Evolutionary conservation across 2,888 invertebrate species (phyloP), one percentile per base, ranked within the genome.

Genomic region (Frankliniella fusca): DNA sequence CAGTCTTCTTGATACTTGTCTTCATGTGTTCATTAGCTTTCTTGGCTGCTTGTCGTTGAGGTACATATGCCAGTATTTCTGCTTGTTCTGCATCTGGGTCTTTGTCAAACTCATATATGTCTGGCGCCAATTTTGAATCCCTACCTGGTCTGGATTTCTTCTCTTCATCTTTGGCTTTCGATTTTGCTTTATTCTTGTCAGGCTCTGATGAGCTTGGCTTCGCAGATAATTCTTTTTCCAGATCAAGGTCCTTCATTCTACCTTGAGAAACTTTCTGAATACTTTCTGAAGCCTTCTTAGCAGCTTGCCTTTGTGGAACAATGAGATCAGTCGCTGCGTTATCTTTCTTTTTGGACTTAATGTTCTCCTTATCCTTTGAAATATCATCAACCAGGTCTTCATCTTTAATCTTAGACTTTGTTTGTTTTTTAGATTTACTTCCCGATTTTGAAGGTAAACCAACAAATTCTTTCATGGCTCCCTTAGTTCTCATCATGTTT

Each of bases 11-110:
- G 85, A 93, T 89, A 11, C 94, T 94, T 87, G 94, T 94, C 87
- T 96, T 95, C 82, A 96, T 94, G 86, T 95, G 95, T 86, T 96
- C 96, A 1, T 96, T 95, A 0, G 96, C 96, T 87, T 96, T 96
- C 87, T 96, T 96, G 18, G 96, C 96, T 0, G 96, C 96, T 88
- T 96, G 95, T 83, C 96, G 90, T 87, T 97, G 96, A 1, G 96
- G 96, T 38, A 97, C 96, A 87, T 95, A 95, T 0, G 95, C 93
- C 79, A 95, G 91, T 80, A 93, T 90, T 86, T 93, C 92, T 85
- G 23, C 86, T 82, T 84, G 84, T 81, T 84, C 85, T 81, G 84
- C 85, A 80, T 92, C 92, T 7, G 89, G 86, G 83, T 93, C 93
- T 86, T 92, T 93, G 80, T 92, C 92, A 83, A 91, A 90, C 84